Base-by-base conservation (phyloP, 1,140 invertebrate species). In the Brachionus calyciflorus region DNA sequence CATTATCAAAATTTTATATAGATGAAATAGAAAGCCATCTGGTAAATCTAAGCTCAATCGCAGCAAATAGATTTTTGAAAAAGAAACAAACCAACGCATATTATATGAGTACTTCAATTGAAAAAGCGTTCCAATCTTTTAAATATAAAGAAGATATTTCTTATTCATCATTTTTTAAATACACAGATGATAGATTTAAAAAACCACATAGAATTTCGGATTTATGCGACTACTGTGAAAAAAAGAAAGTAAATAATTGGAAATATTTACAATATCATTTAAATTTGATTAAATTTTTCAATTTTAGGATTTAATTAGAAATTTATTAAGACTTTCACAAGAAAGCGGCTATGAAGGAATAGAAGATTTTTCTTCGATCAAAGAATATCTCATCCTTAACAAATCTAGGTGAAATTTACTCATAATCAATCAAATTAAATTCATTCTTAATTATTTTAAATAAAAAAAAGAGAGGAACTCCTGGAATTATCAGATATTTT, bases 61-160 rank as follows among this genome's bases (percentile, higher is more conserved):
- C 51, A 26, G 51, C 51, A 3, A 55, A 55, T 55, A 21, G 51
- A 55, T 55, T 55, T 55, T 55, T 55, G 26, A 55, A 55, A 55
- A 55, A 4, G 21, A 55, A 55, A 26, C 51, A 55, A 55, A 55
- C 51, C 26, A 55, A 55, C 51, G 51, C 51, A 24, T 55, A 55
- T 55, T 55, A 55, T 26, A 55, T 24, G 26, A 55, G 51, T 24
- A 55, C 51, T 24, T 55, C 51, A 0, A 28, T 55, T 12, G 4
- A 24, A 55, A 55, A 55, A 26, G 51, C 51, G 26, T 55, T 1
- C 51, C 51, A 55, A 55, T 24, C 21, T 55, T 55, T 55, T 26
- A 17, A 55, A 6, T 21, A 55, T 24, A 55, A 55, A 55, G 21
- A 55, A 26, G n/a, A n/a, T n/a, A 55, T 55, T 55, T 55, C 51